Evolutionary conservation across 2,888 invertebrate genomes (phyloP).

Genomic region (Zootermopsis nevadensis): DNA sequence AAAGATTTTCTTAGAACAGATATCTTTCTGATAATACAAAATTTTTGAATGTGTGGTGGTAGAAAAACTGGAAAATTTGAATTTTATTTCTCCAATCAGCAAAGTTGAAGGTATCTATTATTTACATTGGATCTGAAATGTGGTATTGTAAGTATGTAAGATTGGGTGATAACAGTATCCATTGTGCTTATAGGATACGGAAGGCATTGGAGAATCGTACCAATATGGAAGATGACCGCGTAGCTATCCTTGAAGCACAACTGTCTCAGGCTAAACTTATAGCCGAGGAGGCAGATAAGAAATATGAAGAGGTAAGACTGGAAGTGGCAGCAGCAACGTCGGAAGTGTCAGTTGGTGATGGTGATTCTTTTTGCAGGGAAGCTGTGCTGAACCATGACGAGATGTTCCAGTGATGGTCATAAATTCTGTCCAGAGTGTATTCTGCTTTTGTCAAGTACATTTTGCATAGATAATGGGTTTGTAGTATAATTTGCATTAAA

Average conservation of each 20-base stretch:
- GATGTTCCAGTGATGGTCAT: background rate
- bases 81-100: too few relatives aligned
- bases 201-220: slow-evolving; percentile 99
- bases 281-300: slow-evolving; percentile 99
- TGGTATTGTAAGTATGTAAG: too few relatives aligned
- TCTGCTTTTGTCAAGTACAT: slow-evolving; percentile 22
- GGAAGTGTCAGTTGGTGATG: slow-evolving; percentile 10
- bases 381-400: background rate
- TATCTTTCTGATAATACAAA: too few relatives aligned
- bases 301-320: slow-evolving; percentile 97
- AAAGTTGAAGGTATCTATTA: too few relatives aligned
- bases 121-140: too few relatives aligned
- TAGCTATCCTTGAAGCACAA: slow-evolving; percentile 96
- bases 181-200: slow-evolving; percentile 79
- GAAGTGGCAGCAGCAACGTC: slow-evolving; percentile 15
- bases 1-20: too few relatives aligned
- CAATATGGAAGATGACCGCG: slow-evolving; percentile 99
- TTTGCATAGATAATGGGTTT: background rate
- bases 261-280: slow-evolving; percentile 99
- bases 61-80: too few relatives aligned
- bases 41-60: too few relatives aligned
- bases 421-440: background rate
- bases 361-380: slow-evolving; percentile 34
- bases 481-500: background rate
- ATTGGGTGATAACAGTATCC: background rate